Base-by-base conservation (phyloP, 2,113 vertebrate species). In the Calidris pugnax region DNA sequence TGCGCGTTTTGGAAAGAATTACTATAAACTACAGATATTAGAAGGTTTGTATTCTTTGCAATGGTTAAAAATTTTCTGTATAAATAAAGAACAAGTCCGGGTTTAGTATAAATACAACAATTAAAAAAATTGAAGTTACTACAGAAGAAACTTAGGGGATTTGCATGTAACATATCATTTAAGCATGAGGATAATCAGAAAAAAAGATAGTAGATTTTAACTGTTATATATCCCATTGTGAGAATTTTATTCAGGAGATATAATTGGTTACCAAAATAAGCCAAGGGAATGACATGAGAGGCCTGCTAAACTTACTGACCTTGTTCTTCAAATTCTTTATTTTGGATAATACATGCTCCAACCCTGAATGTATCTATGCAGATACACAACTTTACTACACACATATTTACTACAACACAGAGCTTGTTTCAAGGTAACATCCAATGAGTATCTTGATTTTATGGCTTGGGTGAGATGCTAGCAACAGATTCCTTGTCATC, bases 111-210 rank as follows among this genome's bases (percentile, higher is more conserved):
- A 92, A 66, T 60, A 56, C 62, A 96, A 95, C 63, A 90, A 94
- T 95, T 23, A 86, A 92, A 77, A 92, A 90, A 67, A 75, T 8
- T 63, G 26, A 86, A 87, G 84, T 85, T 60, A 91, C 13, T 90
- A 37, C 12, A 18, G 41, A 90, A 95, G 39, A 85, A 91, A 94
- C 79, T 95, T 41, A 81, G 26, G 43, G 22, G 18, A 53, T 32
- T 86, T 97, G 97, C 97, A 94, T 98, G 97, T 98, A 98, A 98
- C 97, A 98, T 98, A 98, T 98, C 96, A 96, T 98, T 98, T 97
- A 98, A 98, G 98, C 98, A 98, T 98, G 98, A 99, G 98, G 98
- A 99, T 98, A 97, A 86, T 59, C 94, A 80, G 55, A 81, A 91
- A 85, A 84, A 77, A 93, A 91, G 45, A 91, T 84, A 94, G 33